Percentiles rank a stretch among this genome's conserved stretches.
phyloP scores from a whole-genome alignment of 2,888 invertebrate species.

The Xylota segnis region DNA sequence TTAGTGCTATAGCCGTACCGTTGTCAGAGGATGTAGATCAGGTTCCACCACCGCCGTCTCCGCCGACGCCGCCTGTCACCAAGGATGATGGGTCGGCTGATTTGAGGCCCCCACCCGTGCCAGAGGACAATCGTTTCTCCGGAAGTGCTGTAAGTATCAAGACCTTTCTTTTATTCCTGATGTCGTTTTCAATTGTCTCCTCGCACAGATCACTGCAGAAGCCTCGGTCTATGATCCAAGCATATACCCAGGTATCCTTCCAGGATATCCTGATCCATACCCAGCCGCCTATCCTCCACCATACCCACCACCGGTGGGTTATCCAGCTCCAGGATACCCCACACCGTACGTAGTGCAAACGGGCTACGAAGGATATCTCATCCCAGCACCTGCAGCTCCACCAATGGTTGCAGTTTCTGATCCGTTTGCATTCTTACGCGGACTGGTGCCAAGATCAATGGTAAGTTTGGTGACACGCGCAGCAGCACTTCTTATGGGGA shows the following conservation, averaged over 20 bases:
- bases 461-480: conserved; percentile 84
- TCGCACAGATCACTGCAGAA: conserved; percentile 73
- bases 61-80: not conserved
- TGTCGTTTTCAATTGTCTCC: not conserved
- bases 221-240: conserved; percentile 80
- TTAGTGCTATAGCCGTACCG: conserved; percentile 28
- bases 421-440: conserved; percentile 78
- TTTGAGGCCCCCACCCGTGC: conserved; percentile 51
- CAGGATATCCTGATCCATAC: conserved; percentile 82
- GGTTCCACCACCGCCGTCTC: conserved; percentile 50
- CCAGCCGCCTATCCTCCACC: conserved; percentile 79
- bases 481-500: conserved; percentile 84
- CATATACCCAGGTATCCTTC: conserved; percentile 80
- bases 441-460: conserved; percentile 80
- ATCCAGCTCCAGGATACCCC: conserved; percentile 79
- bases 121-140: conserved; percentile 38
- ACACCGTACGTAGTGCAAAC: conserved; percentile 83
- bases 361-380: conserved; percentile 84
- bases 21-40: conserved; percentile 59
- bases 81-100: conserved; percentile 59
- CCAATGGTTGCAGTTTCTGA: conserved; percentile 73
- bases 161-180: not conserved
- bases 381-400: conserved; percentile 80
- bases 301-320: conserved; percentile 78
- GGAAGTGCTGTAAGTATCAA: conserved; percentile 52